A percentile compares a stretch with the other conserved stretches of the same genome.
These are phyloP conservation scores for Zaprionus inermis DNA, from an alignment of 1,140 invertebrate species.

Conservation along the genomic window DNA sequence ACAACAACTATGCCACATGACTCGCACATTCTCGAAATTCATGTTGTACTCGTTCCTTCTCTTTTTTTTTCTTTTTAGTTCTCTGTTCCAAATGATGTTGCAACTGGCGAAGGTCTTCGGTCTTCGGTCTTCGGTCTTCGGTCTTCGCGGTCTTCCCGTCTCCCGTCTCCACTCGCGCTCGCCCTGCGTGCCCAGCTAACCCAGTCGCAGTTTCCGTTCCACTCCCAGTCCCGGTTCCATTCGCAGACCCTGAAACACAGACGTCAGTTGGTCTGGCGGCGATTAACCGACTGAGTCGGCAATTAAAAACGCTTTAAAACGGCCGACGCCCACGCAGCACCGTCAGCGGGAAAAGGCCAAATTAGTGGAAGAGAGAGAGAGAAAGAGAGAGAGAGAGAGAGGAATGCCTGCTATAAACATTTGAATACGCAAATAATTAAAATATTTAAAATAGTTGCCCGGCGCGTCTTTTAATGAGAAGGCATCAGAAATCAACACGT, in stretches of 20 bases:
- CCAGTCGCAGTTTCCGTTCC: background rate
- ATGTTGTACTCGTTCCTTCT: conserved; percentile 27
- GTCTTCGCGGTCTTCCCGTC: background rate
- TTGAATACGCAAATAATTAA: conserved; percentile 73
- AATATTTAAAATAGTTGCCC: conserved; percentile 74
- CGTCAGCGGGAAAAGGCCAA: background rate
- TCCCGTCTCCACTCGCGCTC: too few relatives aligned
- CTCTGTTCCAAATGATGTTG: conserved; percentile 47
- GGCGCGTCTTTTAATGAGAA: conserved; percentile 68
- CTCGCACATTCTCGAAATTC: conserved; percentile 27
- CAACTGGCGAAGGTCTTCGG: conserved; percentile 42
- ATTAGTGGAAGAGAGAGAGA: background rate
- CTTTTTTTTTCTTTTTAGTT: conserved; percentile 11
- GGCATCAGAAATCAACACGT: conserved; percentile 36
- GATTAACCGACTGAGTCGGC: conserved; percentile 49
- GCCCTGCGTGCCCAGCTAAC: background rate
- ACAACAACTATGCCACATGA: conserved; percentile 33
- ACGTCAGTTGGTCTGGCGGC: conserved; percentile 66
- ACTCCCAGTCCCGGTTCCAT: background rate
- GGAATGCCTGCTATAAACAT: conserved; percentile 38
- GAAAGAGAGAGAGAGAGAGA: background rate
- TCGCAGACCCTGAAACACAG: conserved; percentile 14
- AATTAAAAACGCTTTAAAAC: conserved; percentile 70
- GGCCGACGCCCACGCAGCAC: conserved; percentile 45
- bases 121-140: conserved; percentile 8